These are phyloP conservation scores for Silurus glanis DNA, from an alignment of 2,113 vertebrate species.

Conservation along the genomic window DNA sequence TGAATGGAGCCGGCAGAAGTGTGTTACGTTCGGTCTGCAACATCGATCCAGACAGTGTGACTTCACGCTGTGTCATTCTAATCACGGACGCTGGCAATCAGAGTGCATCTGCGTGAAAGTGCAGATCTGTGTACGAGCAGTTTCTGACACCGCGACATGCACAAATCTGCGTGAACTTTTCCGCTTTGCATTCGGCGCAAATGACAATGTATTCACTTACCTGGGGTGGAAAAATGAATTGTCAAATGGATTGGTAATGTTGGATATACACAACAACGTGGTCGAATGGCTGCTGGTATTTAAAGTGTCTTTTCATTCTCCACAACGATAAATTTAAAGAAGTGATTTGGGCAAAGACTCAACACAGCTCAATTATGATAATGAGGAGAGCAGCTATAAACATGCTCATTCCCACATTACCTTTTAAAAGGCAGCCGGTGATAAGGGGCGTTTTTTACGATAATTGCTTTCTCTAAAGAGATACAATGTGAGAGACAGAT, in stretches of 20 bases:
- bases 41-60: conserved; percentile 23
- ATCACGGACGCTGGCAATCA: conserved; percentile 29
- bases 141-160: neutral
- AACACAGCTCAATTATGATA: conserved; percentile 5
- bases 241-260: neutral
- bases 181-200: neutral
- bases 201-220: neutral
- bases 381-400: neutral
- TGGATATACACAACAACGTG: neutral
- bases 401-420: neutral
- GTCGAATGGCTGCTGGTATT: neutral
- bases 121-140: conserved; percentile 5
- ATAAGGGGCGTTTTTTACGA: neutral
- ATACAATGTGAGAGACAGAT: neutral
- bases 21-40: conserved; percentile 9
- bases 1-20: neutral
- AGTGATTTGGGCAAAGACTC: neutral
- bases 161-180: neutral
- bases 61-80: conserved; percentile 35
- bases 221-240: neutral
- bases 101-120: conserved; percentile 16
- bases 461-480: neutral
- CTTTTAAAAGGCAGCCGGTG: neutral
- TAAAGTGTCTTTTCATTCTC: neutral
- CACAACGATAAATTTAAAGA: neutral